Conservation (phyloP, 2,888 invertebrate genomes). For the Drosophila stalkeri region DNA sequence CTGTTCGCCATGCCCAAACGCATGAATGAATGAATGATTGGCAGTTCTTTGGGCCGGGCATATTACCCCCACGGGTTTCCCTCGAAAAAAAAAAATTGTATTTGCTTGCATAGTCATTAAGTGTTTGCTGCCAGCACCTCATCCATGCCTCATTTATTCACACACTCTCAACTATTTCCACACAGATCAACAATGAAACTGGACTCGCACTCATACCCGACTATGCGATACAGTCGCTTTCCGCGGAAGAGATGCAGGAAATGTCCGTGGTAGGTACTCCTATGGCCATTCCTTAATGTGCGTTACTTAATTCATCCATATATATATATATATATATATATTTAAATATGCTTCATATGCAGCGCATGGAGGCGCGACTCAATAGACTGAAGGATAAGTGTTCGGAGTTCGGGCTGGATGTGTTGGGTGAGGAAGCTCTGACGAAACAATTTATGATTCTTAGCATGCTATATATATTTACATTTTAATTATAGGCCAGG, state of each 20-base stretch:
- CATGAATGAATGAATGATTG: constrained; percentile 52
- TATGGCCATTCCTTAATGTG: not conserved
- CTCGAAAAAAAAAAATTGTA: constrained; percentile 3
- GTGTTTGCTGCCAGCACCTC: constrained; percentile 17
- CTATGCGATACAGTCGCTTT: constrained; percentile 83
- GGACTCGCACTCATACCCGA: constrained; percentile 84
- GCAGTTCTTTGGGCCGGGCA: constrained; percentile 57
- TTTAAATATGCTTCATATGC: not conserved
- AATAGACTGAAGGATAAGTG: constrained; percentile 84
- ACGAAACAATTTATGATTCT: not conserved
- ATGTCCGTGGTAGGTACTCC: constrained; percentile 66
- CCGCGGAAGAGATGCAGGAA: constrained; percentile 84
- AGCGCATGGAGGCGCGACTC: constrained; percentile 84
- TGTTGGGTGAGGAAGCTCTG: constrained; percentile 74
- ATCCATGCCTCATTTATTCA: constrained; percentile 17
- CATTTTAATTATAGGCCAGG: constrained; percentile 79
- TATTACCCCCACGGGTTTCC: constrained; percentile 5
- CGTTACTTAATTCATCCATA: not conserved
- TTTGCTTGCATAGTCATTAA: constrained; percentile 44
- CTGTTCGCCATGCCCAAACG: constrained; percentile 6
- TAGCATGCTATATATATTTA: not conserved
- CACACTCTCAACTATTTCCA: constrained; percentile 15
- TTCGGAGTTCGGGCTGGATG: constrained; percentile 83
- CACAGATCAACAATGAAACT: constrained; percentile 84
- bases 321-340: too few species aligned